These are phyloP conservation scores for Cerastis rubricosa DNA, from an alignment of 2,888 invertebrate genomes.

Conservation along the genomic window DNA sequence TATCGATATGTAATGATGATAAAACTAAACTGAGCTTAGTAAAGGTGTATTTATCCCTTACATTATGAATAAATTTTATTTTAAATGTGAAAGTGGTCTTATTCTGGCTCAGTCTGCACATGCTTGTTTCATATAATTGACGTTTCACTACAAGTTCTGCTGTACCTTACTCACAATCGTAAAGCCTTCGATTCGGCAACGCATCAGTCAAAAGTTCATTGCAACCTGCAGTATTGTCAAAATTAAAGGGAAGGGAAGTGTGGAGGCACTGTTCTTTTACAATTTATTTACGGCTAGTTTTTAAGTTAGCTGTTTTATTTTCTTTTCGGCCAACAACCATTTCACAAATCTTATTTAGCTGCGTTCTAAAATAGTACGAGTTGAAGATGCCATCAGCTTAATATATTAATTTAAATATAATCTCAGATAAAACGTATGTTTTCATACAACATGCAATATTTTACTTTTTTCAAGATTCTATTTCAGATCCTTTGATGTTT, in stretches of 20 bases:
- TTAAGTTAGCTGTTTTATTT: neutral
- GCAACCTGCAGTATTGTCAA: neutral
- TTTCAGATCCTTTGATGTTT: conserved; percentile 34
- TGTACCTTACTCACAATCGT: conserved; percentile 2
- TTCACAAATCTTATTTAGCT: neutral
- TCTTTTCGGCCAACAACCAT: neutral
- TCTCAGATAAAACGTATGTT: neutral
- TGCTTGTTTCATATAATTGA: conserved; percentile 38
- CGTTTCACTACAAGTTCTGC: conserved; percentile 18
- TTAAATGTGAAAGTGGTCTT: conserved; percentile 1
- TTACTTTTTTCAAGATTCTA: neutral
- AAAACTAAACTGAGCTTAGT: neutral
- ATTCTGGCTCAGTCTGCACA: conserved; percentile 12
- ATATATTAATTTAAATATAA: conserved; percentile 13
- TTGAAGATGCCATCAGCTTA: conserved; percentile 19
- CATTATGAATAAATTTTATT: neutral
- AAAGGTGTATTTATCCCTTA: neutral
- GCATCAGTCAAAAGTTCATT: neutral
- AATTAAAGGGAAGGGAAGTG: conserved; percentile 1
- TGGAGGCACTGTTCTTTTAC: neutral
- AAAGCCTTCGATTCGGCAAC: neutral
- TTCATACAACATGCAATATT: conserved; percentile 1
- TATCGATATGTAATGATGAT: neutral
- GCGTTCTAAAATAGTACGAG: conserved; percentile 9
- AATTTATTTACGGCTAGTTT: neutral